A percentile compares a stretch with the other conserved stretches of the same genome.
Evolutionary conservation across 2,888 invertebrate species (phyloP).

Genomic region (Agrochola lota): DNA sequence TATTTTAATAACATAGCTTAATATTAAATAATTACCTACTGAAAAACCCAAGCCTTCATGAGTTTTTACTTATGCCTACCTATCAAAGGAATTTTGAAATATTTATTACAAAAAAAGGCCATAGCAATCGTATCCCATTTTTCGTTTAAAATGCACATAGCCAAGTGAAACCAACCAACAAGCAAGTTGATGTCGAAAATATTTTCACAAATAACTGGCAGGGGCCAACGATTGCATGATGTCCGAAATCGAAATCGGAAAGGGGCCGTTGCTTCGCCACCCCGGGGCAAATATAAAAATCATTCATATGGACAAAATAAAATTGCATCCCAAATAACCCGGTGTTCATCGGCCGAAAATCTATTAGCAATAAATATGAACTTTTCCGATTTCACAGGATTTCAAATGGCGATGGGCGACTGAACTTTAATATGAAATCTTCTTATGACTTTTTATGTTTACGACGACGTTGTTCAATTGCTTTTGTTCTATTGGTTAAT

Average conservation of each 20-base stretch:
- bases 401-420: slow-evolving; percentile 83
- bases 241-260: slow-evolving; percentile 85
- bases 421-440: slow-evolving; percentile 79
- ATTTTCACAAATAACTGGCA: slow-evolving; percentile 73
- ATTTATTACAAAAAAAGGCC: background rate
- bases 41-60: slow-evolving; percentile 1
- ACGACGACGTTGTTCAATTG: slow-evolving; percentile 83
- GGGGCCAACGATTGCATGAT: slow-evolving; percentile 79
- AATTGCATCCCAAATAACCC: slow-evolving; percentile 90
- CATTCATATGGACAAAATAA: slow-evolving; percentile 90
- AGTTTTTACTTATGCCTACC: background rate
- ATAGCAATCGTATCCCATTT: slow-evolving; percentile 7
- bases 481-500: slow-evolving; percentile 74
- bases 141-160: slow-evolving; percentile 65
- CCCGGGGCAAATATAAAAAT: slow-evolving; percentile 89
- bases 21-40: background rate
- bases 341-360: slow-evolving; percentile 88
- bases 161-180: slow-evolving; percentile 73
- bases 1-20: background rate
- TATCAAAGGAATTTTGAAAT: background rate
- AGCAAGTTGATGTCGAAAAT: slow-evolving; percentile 75
- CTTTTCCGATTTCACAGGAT: slow-evolving; percentile 90
- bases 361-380: slow-evolving; percentile 91
- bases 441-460: slow-evolving; percentile 85
- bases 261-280: slow-evolving; percentile 78